Percentiles rank a stretch among this genome's conserved stretches.
Evolutionary conservation across 2,888 invertebrate genomes (phyloP).

Genomic region (Drosophila mulleri): DNA sequence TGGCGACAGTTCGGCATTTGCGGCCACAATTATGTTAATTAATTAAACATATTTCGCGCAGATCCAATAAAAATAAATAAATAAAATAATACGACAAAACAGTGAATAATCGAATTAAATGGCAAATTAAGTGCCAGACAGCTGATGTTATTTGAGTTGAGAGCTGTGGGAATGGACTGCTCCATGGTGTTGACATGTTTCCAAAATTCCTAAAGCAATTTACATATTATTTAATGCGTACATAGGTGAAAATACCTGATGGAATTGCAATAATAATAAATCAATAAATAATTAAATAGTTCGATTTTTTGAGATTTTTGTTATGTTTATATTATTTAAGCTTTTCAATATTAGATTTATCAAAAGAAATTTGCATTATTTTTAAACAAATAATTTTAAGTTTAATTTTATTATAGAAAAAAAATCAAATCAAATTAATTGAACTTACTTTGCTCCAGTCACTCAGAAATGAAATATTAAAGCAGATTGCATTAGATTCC

Average conservation of each 20-base stretch:
- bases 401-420: too few relatives aligned
- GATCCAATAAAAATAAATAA: background rate
- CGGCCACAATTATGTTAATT: slow-evolving; percentile 67
- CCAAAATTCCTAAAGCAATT: background rate
- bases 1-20: slow-evolving; percentile 49
- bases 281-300: too few relatives aligned
- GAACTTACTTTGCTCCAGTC: background rate
- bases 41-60: slow-evolving; percentile 62
- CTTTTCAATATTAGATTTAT: too few relatives aligned
- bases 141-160: background rate
- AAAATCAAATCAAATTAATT: background rate
- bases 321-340: too few relatives aligned
- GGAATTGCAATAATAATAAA: background rate
- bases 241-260: background rate
- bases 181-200: background rate
- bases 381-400: too few relatives aligned
- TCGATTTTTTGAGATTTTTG: too few relatives aligned
- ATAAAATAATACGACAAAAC: background rate
- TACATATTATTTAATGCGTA: background rate
- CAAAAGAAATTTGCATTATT: too few relatives aligned
- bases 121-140: slow-evolving; percentile 8
- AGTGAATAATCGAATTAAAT: slow-evolving; percentile 12
- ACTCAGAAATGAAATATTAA: background rate
- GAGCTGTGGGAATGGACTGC: background rate
- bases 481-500: background rate